Percentiles rank a stretch among this genome's conserved stretches.
Conservation (phyloP, 2,888 invertebrate genomes). For the Heliconius ethilla region DNA sequence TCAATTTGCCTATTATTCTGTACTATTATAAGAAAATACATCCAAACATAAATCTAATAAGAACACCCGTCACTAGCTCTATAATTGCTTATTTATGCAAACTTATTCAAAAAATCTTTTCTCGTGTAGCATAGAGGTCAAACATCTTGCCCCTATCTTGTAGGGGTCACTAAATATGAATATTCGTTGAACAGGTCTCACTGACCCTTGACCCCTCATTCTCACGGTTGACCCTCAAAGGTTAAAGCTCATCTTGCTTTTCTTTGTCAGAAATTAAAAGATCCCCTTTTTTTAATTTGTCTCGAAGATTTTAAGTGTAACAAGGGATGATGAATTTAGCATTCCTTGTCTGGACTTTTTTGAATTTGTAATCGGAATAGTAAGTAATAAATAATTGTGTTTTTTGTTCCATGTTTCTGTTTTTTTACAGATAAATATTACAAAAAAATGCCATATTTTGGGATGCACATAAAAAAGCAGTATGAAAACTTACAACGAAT, state of each 20-base stretch:
- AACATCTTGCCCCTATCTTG: conserved; percentile 69
- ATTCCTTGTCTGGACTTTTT: not conserved
- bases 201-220: conserved; percentile 68
- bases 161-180: conserved; percentile 56
- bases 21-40: no score
- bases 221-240: conserved; percentile 66
- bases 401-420: no score
- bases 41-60: not conserved
- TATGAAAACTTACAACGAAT: not conserved
- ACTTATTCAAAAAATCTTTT: conserved; percentile 35
- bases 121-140: conserved; percentile 62
- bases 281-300: conserved; percentile 22
- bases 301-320: conserved; percentile 29
- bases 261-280: conserved; percentile 31
- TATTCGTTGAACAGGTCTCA: conserved; percentile 64
- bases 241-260: conserved; percentile 48
- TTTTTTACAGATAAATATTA: not conserved
- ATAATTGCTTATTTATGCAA: conserved; percentile 51
- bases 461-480: not conserved
- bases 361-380: not conserved
- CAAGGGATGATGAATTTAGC: conserved; percentile 10
- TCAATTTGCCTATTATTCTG: no score
- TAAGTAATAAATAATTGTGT: no score
- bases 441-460: no score
- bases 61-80: not conserved